Percentiles rank a stretch among this genome's conserved stretches.
Conservation (phyloP, 2,888 invertebrate species). For the Hoplodrina blanda region DNA sequence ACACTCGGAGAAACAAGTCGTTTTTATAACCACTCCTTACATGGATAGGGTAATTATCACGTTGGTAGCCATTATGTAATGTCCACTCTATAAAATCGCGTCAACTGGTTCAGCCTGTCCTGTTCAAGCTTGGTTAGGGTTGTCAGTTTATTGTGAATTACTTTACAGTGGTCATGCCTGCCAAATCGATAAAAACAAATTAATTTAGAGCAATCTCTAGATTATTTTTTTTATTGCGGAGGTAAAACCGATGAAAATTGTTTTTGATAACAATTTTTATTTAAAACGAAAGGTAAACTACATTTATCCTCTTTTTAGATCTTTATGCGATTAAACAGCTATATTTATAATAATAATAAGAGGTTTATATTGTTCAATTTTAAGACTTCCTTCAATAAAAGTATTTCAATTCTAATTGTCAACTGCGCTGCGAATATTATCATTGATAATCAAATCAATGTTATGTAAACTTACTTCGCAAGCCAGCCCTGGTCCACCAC, state of each 20-base stretch:
- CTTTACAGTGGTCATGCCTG: not conserved
- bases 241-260: no score
- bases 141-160: constrained; percentile 51
- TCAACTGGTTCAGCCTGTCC: constrained; percentile 81
- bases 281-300: no score
- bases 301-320: no score
- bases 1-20: constrained; percentile 43
- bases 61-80: constrained; percentile 82
- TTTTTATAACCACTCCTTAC: constrained; percentile 66
- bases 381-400: not conserved
- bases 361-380: not conserved
- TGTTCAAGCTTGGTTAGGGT: constrained; percentile 65
- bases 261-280: no score
- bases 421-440: not conserved
- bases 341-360: no score
- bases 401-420: not conserved
- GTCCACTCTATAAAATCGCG: constrained; percentile 86
- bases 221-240: no score
- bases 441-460: constrained; percentile 25
- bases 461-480: not conserved
- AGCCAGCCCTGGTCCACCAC: constrained; percentile 80
- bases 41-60: constrained; percentile 77
- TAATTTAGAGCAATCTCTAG: not conserved
- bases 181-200: no score
- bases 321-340: no score